phyloP scores from a whole-genome alignment of 2,113 vertebrate genomes.

The Pygoscelis adeliae region DNA sequence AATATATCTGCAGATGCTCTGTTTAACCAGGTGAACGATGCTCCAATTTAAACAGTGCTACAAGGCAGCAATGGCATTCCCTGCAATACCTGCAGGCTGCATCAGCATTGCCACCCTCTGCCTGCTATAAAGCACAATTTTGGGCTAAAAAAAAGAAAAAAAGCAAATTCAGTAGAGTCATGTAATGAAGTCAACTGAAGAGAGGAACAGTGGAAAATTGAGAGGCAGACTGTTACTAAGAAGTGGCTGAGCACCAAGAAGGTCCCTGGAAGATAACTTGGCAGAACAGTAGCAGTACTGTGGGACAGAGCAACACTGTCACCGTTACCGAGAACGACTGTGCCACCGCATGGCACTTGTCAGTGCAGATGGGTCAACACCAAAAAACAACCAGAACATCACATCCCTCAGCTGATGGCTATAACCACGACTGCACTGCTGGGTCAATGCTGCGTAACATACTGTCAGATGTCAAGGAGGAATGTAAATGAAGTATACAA shows the following conservation, averaged over 20 bases:
- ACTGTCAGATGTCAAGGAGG: not conserved
- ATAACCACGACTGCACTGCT: not conserved
- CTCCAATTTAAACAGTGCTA: not conserved
- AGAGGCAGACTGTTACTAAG: not conserved
- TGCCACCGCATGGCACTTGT: fast-evolving
- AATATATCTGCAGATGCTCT: not conserved
- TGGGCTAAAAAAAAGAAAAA: not conserved
- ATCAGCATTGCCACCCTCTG: not conserved
- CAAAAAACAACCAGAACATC: not conserved
- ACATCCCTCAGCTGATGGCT: not conserved
- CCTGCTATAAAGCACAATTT: not conserved
- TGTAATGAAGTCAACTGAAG: not conserved
- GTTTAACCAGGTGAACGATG: not conserved
- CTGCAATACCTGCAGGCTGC: not conserved
- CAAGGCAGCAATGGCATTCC: not conserved
- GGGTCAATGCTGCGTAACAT: not conserved
- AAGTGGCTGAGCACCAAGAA: not conserved
- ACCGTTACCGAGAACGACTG: not conserved
- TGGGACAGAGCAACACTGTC: not conserved
- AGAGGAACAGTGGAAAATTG: not conserved
- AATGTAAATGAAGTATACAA: not conserved
- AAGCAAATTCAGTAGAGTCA: not conserved
- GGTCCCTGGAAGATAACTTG: not conserved
- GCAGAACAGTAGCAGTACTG: not conserved
- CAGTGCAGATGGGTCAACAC: not conserved